Evolutionary conservation across 2,888 invertebrate species (phyloP).

Genomic region (Morpho helenor): DNA sequence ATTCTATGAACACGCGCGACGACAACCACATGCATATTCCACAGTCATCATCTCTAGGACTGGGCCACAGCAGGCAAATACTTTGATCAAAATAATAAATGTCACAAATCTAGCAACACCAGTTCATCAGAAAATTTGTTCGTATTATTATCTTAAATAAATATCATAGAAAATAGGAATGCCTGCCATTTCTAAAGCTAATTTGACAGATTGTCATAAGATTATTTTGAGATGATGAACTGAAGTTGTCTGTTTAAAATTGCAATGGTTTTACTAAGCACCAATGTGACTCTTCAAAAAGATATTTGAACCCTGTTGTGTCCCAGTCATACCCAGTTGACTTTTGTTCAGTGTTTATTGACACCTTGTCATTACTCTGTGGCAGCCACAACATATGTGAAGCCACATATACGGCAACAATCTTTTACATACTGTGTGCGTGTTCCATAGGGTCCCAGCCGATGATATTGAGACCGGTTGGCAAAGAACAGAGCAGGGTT

Average conservation of each 20-base stretch:
- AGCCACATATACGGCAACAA: conserved; percentile 72
- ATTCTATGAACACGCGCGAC: conserved; percentile 68
- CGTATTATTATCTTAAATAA: conserved; percentile 30
- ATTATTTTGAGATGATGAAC: conserved; percentile 31
- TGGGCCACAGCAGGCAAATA: conserved; percentile 55
- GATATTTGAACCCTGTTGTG: conserved; percentile 65
- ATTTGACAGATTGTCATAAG: conserved; percentile 35
- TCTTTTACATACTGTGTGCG: conserved; percentile 79
- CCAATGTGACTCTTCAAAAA: conserved; percentile 46
- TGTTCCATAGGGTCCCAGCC: conserved; percentile 75
- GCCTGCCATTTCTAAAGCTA: conserved; percentile 27
- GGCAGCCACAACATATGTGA: conserved; percentile 71
- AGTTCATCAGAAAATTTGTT: conserved; percentile 38
- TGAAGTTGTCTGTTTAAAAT: conserved; percentile 44
- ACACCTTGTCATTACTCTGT: conserved; percentile 59
- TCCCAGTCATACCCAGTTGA: conserved; percentile 58
- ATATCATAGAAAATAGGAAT: conserved; percentile 31
- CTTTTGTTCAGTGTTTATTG: conserved; percentile 59
- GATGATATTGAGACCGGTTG: conserved; percentile 81
- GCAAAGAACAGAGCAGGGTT: conserved; percentile 79
- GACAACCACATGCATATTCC: conserved; percentile 70
- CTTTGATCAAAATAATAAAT: conserved; percentile 38
- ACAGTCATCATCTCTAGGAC: conserved; percentile 73
- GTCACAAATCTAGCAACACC: conserved; percentile 52
- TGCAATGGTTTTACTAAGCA: conserved; percentile 39